Conservation (phyloP, 2,113 vertebrate species). For the Ptilorrhoa leucosticta region DNA sequence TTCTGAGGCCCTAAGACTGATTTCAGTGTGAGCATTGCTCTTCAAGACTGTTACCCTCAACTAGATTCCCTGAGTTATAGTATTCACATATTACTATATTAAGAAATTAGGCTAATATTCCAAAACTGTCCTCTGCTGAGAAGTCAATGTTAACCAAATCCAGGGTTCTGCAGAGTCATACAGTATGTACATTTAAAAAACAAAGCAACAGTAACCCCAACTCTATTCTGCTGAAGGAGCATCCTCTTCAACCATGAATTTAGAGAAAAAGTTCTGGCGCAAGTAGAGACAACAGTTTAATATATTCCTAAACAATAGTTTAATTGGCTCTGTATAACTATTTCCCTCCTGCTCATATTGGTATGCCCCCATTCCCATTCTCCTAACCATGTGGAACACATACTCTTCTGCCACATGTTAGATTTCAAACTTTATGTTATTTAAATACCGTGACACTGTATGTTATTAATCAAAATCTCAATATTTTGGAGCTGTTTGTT, state of each 20-base stretch:
- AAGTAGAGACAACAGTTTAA: neutral
- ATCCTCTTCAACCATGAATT: neutral
- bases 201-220: neutral
- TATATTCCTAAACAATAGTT: neutral
- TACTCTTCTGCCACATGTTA: slow-evolving; percentile 41
- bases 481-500: slow-evolving; percentile 52
- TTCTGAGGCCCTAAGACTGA: neutral
- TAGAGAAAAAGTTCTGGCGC: neutral
- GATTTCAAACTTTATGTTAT: slow-evolving; percentile 10
- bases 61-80: neutral
- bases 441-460: slow-evolving; percentile 11
- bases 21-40: neutral
- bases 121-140: neutral
- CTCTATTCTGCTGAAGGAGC: neutral
- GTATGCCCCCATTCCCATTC: neutral
- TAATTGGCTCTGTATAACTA: neutral
- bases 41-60: neutral
- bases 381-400: slow-evolving; percentile 51
- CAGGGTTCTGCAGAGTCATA: neutral
- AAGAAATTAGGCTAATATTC: neutral
- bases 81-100: neutral
- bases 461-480: slow-evolving; percentile 61
- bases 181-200: neutral
- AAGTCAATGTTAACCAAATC: neutral
- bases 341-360: neutral